Conservation (phyloP, 1,140 invertebrate genomes). For the Magallana ariakensis region DNA sequence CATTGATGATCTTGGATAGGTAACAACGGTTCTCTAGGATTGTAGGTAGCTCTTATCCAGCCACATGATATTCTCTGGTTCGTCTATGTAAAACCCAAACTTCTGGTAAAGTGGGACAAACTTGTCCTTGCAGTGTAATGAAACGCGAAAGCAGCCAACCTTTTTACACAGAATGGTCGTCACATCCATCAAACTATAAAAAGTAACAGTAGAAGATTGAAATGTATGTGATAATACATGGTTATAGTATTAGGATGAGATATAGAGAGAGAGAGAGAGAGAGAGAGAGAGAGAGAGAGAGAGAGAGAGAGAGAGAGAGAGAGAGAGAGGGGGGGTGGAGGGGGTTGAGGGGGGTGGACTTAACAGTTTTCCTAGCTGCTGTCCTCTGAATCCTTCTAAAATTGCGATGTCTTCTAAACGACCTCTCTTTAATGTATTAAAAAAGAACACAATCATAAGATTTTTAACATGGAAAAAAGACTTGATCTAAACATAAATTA, state of each 20-base stretch:
- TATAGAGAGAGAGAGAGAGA: background rate
- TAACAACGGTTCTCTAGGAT: background rate
- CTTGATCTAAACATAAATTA: no score
- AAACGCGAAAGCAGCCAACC: constrained; percentile 33
- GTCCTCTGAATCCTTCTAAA: constrained; percentile 1
- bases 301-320: background rate
- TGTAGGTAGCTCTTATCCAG: constrained; percentile 22
- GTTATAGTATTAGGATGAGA: background rate
- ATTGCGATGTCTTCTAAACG: constrained; percentile 35
- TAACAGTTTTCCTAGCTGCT: constrained; percentile 36
- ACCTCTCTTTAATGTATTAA: background rate
- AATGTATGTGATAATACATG: no score
- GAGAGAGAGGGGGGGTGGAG: background rate
- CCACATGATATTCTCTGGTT: constrained; percentile 39
- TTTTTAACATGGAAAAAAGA: no score
- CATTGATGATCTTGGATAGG: no score
- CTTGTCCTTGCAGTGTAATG: constrained; percentile 10
- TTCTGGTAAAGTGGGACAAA: constrained; percentile 25
- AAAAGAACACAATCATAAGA: no score
- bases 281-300: no score
- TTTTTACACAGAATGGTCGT: constrained; percentile 9
- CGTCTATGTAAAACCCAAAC: constrained; percentile 34
- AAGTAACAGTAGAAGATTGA: background rate
- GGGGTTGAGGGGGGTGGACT: background rate
- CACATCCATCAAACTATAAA: constrained; percentile 28